Percentiles rank a stretch among this genome's conserved stretches.
Evolutionary conservation across 2,888 invertebrate genomes (phyloP).

Genomic region (Atrina japonica): DNA sequence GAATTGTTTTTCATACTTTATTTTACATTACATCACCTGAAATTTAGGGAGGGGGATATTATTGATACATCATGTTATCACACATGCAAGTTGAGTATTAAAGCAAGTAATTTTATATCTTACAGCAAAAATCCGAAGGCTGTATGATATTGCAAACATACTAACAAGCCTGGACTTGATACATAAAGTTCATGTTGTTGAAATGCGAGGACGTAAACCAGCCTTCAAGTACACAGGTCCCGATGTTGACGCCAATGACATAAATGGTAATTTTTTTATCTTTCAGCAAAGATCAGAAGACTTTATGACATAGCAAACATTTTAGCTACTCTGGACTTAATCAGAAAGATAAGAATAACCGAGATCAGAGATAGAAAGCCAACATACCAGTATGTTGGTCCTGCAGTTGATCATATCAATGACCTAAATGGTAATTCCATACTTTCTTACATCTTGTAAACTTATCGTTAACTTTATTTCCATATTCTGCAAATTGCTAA

Average conservation of each 20-base stretch:
- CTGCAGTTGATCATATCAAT: slow-evolving; percentile 70
- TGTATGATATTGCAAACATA: slow-evolving; percentile 90
- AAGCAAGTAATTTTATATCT: slow-evolving; percentile 55
- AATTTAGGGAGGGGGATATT: too few species aligned
- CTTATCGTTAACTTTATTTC: too few species aligned
- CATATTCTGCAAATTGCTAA: too few species aligned
- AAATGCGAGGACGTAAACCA: slow-evolving; percentile 85
- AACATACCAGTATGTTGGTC: slow-evolving; percentile 86
- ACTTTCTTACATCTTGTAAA: too few species aligned
- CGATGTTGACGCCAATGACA: slow-evolving; percentile 66
- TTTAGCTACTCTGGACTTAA: slow-evolving; percentile 87
- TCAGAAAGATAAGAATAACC: slow-evolving; percentile 86
- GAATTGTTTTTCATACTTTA: too few species aligned
- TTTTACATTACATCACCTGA: too few species aligned
- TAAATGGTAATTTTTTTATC: slow-evolving; percentile 48
- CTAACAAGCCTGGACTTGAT: slow-evolving; percentile 88
- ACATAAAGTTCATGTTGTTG: slow-evolving; percentile 85
- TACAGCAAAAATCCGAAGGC: slow-evolving; percentile 87
- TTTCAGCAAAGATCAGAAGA: slow-evolving; percentile 87
- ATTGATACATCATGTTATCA: too few species aligned
- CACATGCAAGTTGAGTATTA: too few species aligned
- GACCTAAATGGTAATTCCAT: slow-evolving; percentile 59
- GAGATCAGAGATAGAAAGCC: slow-evolving; percentile 85
- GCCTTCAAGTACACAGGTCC: slow-evolving; percentile 86
- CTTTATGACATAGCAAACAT: slow-evolving; percentile 91